Evolutionary conservation across 2,113 vertebrate genomes (phyloP), one percentile per base, ranked within the genome.

Genomic region (Anhinga anhinga): DNA sequence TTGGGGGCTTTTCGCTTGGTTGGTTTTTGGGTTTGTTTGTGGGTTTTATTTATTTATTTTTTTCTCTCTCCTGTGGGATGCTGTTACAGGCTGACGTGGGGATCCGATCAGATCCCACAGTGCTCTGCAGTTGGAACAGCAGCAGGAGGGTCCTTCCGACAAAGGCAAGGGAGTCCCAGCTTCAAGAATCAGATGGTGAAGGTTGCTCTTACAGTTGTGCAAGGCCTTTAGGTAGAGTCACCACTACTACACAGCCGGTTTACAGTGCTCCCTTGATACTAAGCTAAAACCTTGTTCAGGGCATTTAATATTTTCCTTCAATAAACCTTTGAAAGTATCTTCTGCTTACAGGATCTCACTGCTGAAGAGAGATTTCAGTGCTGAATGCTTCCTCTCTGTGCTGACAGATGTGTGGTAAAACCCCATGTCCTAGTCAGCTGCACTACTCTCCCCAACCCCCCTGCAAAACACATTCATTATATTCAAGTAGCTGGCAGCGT

Each of bases 271-370:
- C 82, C 82, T 49, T 7, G 10, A 45, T 65, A 81, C 22, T 19
- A 56, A n/a, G 15, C 23, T 59, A n/a, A 86, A 91, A 69, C 16
- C 72, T 67, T 21, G 17, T 91, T 36, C 20, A 36, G 69, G 26
- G 9, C 20, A 27, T 79, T 88, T 76, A 32, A 53, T 72, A n/a
- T 72, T 93, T 92, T 56, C 91, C 49, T 82, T 79, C 49, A 86
- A 6, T 21, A 78, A 89, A 32, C 15, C 70, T 84, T 69, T 52
- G 52, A 69, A 92, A 86, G 34, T 81, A 71, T 82, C 69, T 36
- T 95, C 95, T 95, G 69, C 77, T 84, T 65, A 88, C 22, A 44
- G 65, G 77, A 74, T 89, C 47, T 49, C 71, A 47, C 19, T 82
- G 65, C 45, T 82, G 86, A 90, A 81, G 55, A 76, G 84, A 91